A percentile compares a stretch with the other conserved stretches of the same genome.
Evolutionary conservation across 2,797 vertebrate genomes (phyloP).

Genomic region (Silurus lanzhouensis): DNA sequence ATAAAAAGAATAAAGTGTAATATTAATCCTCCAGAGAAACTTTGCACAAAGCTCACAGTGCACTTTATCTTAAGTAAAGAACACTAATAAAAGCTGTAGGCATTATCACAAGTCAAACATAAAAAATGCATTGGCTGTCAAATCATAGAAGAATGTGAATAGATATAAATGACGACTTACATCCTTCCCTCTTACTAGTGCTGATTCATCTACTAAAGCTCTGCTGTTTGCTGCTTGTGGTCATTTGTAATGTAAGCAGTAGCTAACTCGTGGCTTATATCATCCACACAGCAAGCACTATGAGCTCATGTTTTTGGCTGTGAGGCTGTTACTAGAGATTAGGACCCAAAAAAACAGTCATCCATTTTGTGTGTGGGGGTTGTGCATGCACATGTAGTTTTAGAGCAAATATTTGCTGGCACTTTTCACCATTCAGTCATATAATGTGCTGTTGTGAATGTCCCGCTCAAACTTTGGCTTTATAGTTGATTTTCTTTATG

Average conservation of each 20-base stretch:
- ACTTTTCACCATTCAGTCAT: constrained; percentile 30
- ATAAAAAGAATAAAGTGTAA: neutral
- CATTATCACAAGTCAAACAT: constrained; percentile 6
- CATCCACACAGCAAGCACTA: constrained; percentile 53
- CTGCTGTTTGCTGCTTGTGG: constrained; percentile 55
- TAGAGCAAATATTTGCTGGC: constrained; percentile 55
- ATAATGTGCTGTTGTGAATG: constrained; percentile 46
- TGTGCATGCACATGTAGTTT: constrained; percentile 51
- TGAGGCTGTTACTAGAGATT: constrained; percentile 49
- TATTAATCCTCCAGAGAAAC: constrained; percentile 7
- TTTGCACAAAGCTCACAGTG: constrained; percentile 7
- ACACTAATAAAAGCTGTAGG: neutral
- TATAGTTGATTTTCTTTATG: constrained; percentile 53
- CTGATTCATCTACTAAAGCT: constrained; percentile 52
- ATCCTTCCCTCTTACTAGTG: constrained; percentile 27
- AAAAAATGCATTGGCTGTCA: neutral
- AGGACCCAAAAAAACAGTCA: constrained; percentile 54
- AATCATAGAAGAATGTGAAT: constrained; percentile 29
- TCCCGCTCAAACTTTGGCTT: constrained; percentile 42
- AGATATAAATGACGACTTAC: constrained; percentile 45
- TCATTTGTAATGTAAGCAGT: constrained; percentile 61
- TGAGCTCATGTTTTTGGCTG: constrained; percentile 60
- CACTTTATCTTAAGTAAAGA: neutral
- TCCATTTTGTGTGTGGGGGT: constrained; percentile 51
- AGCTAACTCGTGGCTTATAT: constrained; percentile 62